Evolutionary conservation across 2,888 invertebrate genomes (phyloP).

Genomic region (Megastigmus dorsalis): DNA sequence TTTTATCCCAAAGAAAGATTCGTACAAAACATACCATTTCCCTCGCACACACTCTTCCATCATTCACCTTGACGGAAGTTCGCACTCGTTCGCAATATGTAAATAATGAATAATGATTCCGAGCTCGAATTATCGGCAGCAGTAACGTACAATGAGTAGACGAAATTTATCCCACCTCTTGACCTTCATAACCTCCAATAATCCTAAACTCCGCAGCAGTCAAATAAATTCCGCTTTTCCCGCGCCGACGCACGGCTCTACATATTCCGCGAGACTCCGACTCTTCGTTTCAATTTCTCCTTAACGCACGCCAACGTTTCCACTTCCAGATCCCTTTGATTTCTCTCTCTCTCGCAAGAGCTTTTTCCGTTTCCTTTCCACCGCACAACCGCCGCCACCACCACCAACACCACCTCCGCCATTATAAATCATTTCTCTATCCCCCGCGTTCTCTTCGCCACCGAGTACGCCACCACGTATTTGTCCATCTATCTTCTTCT

Average conservation of each 20-base stretch:
- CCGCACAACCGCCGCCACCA: conserved; percentile 9
- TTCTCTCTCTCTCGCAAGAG: conserved; percentile 40
- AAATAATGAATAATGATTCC: no score
- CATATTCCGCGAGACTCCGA: conserved; percentile 41
- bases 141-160: no score
- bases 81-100: no score
- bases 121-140: no score
- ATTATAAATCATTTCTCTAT: conserved; percentile 39
- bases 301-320: conserved; percentile 3
- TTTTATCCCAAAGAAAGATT: no score
- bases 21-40: no score
- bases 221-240: neutral
- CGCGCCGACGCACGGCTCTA: neutral
- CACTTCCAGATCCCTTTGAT: conserved; percentile 25
- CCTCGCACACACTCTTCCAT: no score
- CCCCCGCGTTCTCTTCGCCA: conserved; percentile 11
- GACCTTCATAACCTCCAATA: no score
- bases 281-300: conserved; percentile 35
- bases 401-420: no score
- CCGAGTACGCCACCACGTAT: conserved; percentile 26
- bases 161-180: no score
- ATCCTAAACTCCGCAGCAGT: no score
- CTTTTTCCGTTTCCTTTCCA: conserved; percentile 30
- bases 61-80: no score
- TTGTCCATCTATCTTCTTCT: conserved; percentile 34